These are phyloP conservation scores for Diaphora mendica DNA, from an alignment of 2,888 invertebrate species.

Conservation along the genomic window DNA sequence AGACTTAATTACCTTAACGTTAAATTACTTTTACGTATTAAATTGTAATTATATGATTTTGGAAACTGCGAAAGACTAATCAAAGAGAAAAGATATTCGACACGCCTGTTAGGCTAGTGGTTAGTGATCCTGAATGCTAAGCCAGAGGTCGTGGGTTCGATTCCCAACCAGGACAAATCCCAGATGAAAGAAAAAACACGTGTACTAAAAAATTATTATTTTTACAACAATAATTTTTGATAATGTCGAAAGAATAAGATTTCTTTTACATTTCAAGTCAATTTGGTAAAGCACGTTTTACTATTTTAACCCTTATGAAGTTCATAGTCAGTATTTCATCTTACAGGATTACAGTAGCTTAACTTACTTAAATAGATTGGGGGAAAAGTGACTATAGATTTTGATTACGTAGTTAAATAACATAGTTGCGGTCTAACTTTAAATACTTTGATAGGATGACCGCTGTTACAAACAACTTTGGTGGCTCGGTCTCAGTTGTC, in stretches of 20 bases:
- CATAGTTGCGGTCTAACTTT: slow-evolving; percentile 15
- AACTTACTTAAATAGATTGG: background rate
- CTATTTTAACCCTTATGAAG: background rate
- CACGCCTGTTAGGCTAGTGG: too few species aligned
- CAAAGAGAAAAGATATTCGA: background rate
- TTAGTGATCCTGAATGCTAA: too few species aligned
- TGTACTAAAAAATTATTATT: too few species aligned
- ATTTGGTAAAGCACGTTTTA: background rate
- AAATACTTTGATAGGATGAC: slow-evolving; percentile 14
- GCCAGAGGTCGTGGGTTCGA: too few species aligned
- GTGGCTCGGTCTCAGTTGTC: slow-evolving; percentile 15
- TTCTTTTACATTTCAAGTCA: background rate
- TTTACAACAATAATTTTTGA: too few species aligned
- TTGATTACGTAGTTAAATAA: slow-evolving; percentile 4
- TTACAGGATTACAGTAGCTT: background rate
- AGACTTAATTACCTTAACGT: too few species aligned
- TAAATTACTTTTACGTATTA: background rate
- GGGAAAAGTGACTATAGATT: slow-evolving; percentile 12
- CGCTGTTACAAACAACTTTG: slow-evolving; percentile 17
- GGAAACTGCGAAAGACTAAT: background rate
- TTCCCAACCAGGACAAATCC: background rate
- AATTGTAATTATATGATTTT: background rate
- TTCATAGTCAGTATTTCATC: background rate
- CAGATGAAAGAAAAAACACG: background rate
- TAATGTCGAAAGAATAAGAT: background rate